These are phyloP conservation scores for Hippocampus guttulatus DNA, from an alignment of 2,113 vertebrate species.

Conservation along the genomic window DNA sequence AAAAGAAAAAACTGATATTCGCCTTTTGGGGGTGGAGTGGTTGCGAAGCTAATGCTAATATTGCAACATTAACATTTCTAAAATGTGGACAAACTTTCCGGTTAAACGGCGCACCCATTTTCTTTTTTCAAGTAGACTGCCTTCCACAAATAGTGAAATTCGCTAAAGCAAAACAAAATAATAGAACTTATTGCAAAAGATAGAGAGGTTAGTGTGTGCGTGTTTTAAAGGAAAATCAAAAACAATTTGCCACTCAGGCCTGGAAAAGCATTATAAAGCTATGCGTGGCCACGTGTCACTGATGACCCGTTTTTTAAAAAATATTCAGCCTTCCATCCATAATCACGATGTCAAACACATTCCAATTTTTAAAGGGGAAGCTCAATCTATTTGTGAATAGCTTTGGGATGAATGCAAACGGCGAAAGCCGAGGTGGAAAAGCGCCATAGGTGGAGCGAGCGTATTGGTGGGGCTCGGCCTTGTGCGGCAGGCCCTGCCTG, in stretches of 20 bases:
- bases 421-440: constrained; percentile 14
- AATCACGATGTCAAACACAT: background rate
- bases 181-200: background rate
- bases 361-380: constrained; percentile 15
- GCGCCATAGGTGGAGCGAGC: constrained; percentile 22
- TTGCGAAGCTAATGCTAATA: constrained; percentile 13
- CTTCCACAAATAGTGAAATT: background rate
- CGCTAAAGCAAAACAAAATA: background rate
- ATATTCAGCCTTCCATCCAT: constrained; percentile 19
- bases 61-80: background rate
- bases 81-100: background rate
- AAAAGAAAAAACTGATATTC: background rate
- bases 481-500: constrained; percentile 63
- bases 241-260: background rate
- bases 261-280: constrained; percentile 19
- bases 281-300: constrained; percentile 60
- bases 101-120: background rate
- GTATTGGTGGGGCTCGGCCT: constrained; percentile 54
- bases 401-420: background rate
- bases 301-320: constrained; percentile 42
- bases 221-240: constrained; percentile 6
- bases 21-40: background rate
- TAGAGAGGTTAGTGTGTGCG: background rate
- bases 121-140: background rate
- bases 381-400: background rate